Percentiles rank a stretch among this genome's conserved stretches.
These are phyloP conservation scores for Hymenopus coronatus DNA, from an alignment of 2,888 invertebrate genomes.

Conservation along the genomic window DNA sequence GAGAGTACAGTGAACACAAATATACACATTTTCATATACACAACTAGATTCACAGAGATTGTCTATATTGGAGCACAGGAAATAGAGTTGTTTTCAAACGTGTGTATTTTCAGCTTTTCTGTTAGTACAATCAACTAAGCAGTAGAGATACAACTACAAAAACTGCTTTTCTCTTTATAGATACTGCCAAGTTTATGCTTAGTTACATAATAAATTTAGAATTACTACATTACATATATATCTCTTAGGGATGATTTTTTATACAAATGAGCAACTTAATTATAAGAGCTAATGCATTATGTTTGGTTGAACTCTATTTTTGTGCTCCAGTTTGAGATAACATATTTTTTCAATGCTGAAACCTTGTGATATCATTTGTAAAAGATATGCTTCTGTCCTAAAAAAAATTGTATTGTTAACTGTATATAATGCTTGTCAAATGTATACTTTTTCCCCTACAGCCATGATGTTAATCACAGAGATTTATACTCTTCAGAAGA, in stretches of 20 bases:
- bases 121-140: neutral
- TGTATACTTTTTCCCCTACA: constrained; percentile 2
- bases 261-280: neutral
- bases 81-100: neutral
- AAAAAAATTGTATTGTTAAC: neutral
- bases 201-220: neutral
- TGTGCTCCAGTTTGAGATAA: neutral
- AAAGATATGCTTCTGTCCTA: neutral
- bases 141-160: neutral
- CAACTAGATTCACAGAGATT: neutral
- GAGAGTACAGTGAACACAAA: neutral
- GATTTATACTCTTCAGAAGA: constrained; percentile 3
- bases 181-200: neutral
- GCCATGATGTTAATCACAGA: neutral
- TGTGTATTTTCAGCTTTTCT: neutral
- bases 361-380: constrained; percentile 25
- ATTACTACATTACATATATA: neutral
- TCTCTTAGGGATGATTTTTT: neutral
- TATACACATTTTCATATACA: neutral
- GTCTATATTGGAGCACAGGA: neutral
- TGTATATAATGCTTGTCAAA: neutral
- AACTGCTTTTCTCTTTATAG: neutral
- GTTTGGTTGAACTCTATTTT: neutral
- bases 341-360: constrained; percentile 14
- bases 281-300: neutral